phyloP scores from a whole-genome alignment of 2,113 vertebrate genomes.

The Mobula hypostoma region DNA sequence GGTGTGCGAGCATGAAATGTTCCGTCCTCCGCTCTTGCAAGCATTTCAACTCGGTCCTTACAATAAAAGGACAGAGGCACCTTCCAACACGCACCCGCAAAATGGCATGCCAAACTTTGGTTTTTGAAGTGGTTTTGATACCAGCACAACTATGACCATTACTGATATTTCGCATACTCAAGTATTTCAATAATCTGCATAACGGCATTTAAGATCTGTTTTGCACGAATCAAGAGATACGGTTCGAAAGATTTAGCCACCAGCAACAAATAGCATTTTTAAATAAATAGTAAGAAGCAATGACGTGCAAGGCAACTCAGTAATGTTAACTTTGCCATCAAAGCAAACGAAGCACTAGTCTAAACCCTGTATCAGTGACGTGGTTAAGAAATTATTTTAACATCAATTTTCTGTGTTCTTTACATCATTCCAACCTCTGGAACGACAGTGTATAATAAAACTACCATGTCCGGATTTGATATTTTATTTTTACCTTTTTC shows the following conservation, averaged over 20 bases:
- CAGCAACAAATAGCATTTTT: neutral
- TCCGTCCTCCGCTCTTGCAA: neutral
- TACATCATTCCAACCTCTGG: neutral
- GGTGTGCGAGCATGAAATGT: neutral
- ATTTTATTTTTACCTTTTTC: slow-evolving; percentile 55
- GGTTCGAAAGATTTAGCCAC: neutral
- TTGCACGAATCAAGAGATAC: neutral
- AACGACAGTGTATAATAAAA: neutral
- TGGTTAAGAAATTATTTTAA: neutral
- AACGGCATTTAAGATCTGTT: neutral
- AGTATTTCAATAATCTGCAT: neutral
- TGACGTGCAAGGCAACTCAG: neutral
- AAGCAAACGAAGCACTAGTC: neutral
- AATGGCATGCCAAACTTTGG: neutral
- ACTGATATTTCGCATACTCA: neutral
- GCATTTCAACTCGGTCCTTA: neutral
- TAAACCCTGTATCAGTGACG: neutral
- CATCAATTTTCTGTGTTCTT: neutral
- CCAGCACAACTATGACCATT: neutral
- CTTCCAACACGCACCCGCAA: neutral
- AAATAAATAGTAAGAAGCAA: neutral
- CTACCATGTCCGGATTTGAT: neutral
- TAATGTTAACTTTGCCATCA: neutral
- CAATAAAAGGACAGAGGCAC: neutral
- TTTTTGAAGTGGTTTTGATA: neutral